phyloP scores from a whole-genome alignment of 2,797 vertebrate genomes.

The Erithacus rubecula region DNA sequence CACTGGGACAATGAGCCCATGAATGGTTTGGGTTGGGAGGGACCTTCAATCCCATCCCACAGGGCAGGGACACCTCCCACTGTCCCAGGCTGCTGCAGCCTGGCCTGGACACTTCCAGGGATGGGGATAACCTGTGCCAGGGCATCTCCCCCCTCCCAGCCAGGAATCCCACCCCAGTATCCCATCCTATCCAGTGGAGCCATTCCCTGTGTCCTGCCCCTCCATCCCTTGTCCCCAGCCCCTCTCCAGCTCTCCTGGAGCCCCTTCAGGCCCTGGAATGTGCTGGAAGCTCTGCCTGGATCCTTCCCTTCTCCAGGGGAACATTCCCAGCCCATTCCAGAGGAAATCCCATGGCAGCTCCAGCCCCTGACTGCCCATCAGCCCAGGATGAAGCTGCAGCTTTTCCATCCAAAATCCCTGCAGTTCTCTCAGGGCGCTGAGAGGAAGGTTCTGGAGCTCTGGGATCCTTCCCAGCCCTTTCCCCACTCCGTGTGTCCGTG shows the following conservation, averaged over 20 bases:
- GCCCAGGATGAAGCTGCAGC: rapidly evolving
- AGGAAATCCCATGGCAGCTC: not conserved
- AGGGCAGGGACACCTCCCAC: not conserved
- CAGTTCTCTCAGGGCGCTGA: rapidly evolving
- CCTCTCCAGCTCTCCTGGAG: not conserved
- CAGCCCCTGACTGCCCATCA: rapidly evolving
- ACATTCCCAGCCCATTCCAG: not conserved
- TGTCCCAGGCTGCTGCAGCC: not conserved
- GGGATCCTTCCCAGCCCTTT: rapidly evolving
- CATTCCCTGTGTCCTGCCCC: not conserved
- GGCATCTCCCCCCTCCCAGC: not conserved
- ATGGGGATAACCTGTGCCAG: not conserved
- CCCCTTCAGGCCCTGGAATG: not conserved
- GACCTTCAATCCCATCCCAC: not conserved
- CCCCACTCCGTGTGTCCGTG: rapidly evolving
- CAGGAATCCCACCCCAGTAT: not conserved
- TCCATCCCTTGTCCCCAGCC: not conserved
- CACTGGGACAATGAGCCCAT: not conserved
- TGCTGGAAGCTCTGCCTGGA: not conserved
- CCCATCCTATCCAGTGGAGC: not conserved
- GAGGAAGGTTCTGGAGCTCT: not conserved
- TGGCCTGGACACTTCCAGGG: not conserved
- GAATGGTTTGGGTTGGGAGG: too few species aligned
- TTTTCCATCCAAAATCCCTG: rapidly evolving
- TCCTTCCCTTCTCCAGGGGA: not conserved